Evolutionary conservation across 2,797 vertebrate genomes (phyloP).

Genomic region (Pangasius larnaudii): DNA sequence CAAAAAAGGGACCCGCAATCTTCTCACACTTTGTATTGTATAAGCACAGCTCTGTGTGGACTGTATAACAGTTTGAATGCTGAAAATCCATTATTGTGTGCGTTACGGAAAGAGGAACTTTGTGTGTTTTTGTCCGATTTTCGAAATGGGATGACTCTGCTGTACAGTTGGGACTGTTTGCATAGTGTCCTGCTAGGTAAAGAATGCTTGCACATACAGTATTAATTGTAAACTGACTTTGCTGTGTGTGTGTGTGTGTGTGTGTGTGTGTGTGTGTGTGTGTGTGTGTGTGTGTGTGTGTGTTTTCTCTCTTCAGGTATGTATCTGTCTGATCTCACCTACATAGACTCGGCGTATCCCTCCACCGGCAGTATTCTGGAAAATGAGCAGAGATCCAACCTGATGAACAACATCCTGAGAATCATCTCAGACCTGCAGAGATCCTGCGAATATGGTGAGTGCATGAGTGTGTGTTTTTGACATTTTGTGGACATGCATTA

Average conservation of each 20-base stretch:
- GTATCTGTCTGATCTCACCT: constrained; percentile 97
- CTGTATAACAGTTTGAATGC: neutral
- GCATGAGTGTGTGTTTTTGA: neutral
- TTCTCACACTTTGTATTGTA: constrained; percentile 10
- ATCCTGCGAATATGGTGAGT: constrained; percentile 94
- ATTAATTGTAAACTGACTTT: neutral
- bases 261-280: neutral
- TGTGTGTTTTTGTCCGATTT: constrained; percentile 27
- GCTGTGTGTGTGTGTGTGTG: neutral
- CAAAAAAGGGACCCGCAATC: neutral
- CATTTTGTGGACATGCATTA: neutral
- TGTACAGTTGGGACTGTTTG: neutral
- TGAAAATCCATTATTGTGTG: neutral
- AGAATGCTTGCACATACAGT: neutral
- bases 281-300: neutral
- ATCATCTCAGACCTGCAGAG: constrained; percentile 98
- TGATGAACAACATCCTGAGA: constrained; percentile 98
- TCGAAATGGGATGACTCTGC: neutral
- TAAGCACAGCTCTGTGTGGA: neutral
- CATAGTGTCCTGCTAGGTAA: neutral
- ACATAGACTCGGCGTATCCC: constrained; percentile 96
- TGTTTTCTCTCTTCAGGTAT: constrained; percentile 80
- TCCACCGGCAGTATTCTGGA: constrained; percentile 98
- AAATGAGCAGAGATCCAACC: constrained; percentile 94
- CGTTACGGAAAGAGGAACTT: neutral